phyloP scores from a whole-genome alignment of 2,113 vertebrate species.

The Corydoras sp. region DNA sequence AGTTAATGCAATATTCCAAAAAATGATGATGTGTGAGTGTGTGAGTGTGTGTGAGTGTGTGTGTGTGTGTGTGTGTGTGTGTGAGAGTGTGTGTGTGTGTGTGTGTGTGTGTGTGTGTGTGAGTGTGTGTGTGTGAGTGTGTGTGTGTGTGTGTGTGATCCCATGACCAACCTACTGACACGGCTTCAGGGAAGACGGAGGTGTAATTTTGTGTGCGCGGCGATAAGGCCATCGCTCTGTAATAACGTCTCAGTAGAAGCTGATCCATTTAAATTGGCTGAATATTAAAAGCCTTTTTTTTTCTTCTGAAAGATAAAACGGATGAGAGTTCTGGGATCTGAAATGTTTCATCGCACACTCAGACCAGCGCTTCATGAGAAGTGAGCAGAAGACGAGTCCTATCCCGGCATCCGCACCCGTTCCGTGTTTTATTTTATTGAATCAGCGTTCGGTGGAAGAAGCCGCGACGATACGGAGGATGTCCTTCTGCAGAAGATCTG shows the following conservation, averaged over 20 bases:
- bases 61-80: no score
- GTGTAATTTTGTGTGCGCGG: conserved; percentile 55
- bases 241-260: conserved; percentile 40
- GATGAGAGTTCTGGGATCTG: conserved; percentile 10
- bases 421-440: no score
- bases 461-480: no score
- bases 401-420: no score
- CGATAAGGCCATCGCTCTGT: conserved; percentile 54
- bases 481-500: no score
- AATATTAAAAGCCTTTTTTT: conserved; percentile 52
- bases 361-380: background rate
- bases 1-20: conserved; percentile 13
- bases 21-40: no score
- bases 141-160: conserved; percentile 11
- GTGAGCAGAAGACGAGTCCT: background rate
- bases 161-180: conserved; percentile 43
- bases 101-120: conserved; percentile 17
- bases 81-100: background rate
- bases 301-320: conserved; percentile 35
- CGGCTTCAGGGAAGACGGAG: conserved; percentile 54
- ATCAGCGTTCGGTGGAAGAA: no score
- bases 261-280: conserved; percentile 49
- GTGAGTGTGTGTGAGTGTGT: no score
- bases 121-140: conserved; percentile 30
- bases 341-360: conserved; percentile 10